phyloP scores from a whole-genome alignment of 2,797 vertebrate species.

The Falco peregrinus region DNA sequence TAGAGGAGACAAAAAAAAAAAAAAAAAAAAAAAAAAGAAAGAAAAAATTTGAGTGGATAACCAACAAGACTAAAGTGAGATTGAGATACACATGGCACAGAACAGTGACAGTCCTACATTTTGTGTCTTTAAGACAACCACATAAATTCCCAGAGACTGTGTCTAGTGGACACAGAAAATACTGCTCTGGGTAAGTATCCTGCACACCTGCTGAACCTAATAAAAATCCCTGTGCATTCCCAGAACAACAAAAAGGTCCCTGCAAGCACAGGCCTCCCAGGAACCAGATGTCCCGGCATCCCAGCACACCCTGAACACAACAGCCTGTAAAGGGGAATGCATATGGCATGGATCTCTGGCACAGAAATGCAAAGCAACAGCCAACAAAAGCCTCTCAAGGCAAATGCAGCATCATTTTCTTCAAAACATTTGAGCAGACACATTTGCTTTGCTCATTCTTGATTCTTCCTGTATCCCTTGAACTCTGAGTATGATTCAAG shows the following conservation, averaged over 20 bases:
- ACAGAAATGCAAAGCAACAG: neutral
- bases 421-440: neutral
- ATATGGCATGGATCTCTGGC: neutral
- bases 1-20: slow-evolving; percentile 8
- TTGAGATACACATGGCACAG: neutral
- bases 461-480: neutral
- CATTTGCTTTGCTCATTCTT: neutral
- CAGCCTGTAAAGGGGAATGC: neutral
- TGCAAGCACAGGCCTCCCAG: neutral
- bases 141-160: neutral
- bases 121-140: neutral
- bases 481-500: neutral
- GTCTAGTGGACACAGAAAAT: neutral
- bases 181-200: neutral
- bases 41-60: neutral
- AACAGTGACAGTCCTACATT: neutral
- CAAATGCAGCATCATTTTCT: neutral
- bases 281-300: neutral
- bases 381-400: neutral
- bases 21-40: neutral
- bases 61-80: neutral
- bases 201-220: neutral
- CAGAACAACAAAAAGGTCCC: neutral
- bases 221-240: neutral
- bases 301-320: neutral